A percentile compares a stretch with the other conserved stretches of the same genome.
Evolutionary conservation across 2,113 vertebrate species (phyloP).

Genomic region (Equus przewalskii): DNA sequence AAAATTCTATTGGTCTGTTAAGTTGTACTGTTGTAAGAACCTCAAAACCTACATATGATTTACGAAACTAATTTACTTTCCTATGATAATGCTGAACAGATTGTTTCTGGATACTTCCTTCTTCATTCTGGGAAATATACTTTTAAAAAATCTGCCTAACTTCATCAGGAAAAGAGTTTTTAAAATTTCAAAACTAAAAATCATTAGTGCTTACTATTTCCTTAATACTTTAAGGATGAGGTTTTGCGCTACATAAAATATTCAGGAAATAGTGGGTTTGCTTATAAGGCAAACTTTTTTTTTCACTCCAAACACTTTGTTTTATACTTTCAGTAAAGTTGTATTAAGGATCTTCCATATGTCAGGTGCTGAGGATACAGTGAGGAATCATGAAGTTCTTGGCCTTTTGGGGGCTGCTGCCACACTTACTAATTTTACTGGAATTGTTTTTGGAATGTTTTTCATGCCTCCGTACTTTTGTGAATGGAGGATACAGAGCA

Average conservation of each 20-base stretch:
- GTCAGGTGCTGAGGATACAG: not conserved
- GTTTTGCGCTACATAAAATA: not conserved
- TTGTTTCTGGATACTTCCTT: not conserved
- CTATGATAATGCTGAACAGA: not conserved
- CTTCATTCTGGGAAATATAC: not conserved
- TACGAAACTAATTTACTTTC: not conserved
- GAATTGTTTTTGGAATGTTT: not conserved
- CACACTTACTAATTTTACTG: not conserved
- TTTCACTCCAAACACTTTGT: not conserved
- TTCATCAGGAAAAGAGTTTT: not conserved
- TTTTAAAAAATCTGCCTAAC: conserved; percentile 25
- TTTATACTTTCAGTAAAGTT: not conserved
- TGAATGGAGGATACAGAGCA: not conserved
- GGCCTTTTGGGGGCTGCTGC: not conserved
- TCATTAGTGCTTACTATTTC: not conserved
- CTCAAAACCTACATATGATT: not conserved
- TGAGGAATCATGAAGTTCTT: not conserved
- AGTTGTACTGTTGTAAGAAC: not conserved
- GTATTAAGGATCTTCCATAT: not conserved
- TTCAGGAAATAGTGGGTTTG: not conserved
- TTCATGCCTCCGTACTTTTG: not conserved
- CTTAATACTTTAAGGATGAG: not conserved
- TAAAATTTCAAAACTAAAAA: conserved; percentile 41
- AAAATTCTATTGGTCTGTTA: not conserved
- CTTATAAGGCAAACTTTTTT: not conserved